A percentile compares a stretch with the other conserved stretches of the same genome.
phyloP scores from a whole-genome alignment of 2,797 vertebrate genomes.

The Trematomus bernacchii region DNA sequence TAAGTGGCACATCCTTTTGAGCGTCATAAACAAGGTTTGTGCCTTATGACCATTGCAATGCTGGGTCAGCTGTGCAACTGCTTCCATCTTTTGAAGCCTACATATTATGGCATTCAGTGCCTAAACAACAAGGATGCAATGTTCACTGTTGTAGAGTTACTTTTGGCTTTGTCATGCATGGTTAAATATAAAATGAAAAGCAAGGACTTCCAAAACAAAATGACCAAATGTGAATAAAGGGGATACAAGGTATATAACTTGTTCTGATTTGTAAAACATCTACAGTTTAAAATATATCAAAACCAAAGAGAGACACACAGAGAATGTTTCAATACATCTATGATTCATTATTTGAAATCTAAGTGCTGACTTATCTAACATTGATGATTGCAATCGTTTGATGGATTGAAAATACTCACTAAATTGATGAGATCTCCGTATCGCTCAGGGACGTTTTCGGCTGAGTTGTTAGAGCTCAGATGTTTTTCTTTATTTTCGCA shows the following conservation, averaged over 20 bases:
- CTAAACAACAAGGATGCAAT: not conserved
- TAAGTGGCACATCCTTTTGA: not conserved
- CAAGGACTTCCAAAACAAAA: not conserved
- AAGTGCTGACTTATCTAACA: conserved; percentile 3
- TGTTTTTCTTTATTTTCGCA: not conserved
- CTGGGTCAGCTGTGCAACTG: conserved; percentile 22
- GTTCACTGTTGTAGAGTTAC: not conserved
- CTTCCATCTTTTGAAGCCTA: conserved; percentile 4
- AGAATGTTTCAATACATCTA: not conserved
- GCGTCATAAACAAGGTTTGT: conserved; percentile 1
- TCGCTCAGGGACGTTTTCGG: not conserved
- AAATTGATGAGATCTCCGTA: not conserved
- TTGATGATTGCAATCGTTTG: not conserved
- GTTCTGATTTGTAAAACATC: not conserved
- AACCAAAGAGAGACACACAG: not conserved
- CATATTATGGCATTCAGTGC: not conserved
- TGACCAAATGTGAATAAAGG: not conserved
- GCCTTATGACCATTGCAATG: not conserved
- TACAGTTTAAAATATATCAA: not conserved
- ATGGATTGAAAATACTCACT: conserved; percentile 23
- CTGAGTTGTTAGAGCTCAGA: not conserved
- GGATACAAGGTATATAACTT: not conserved
- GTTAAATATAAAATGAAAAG: conserved; percentile 6
- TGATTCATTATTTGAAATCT: not conserved
- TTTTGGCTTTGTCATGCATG: conserved; percentile 1